Evolutionary conservation across 2,888 invertebrate species (phyloP), one percentile per base, ranked within the genome.

Genomic region (Coleophora flavipennella): DNA sequence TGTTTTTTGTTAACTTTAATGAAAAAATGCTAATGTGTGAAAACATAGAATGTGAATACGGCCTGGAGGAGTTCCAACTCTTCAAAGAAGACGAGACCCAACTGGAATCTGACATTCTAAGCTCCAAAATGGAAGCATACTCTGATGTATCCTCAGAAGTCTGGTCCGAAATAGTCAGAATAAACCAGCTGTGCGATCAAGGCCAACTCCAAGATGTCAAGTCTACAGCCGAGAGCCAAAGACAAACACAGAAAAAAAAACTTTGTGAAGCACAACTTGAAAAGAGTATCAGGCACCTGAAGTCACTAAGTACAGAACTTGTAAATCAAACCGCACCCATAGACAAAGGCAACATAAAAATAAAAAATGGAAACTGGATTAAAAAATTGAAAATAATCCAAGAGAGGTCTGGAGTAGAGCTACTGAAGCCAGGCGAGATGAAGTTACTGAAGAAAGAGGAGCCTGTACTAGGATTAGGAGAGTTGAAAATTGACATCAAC

Each of bases 11-110:
- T 13, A 68, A 75, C 41, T 64, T 61, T 12, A 56, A 63, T 42
- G 67, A 76, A 29, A 71, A 71, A 50, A 41, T 80, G 12, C 38
- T 63, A 1, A 71, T 80, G 71, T 83, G 81, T 46, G 67, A 69
- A 36, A 75, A 79, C 36, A 36, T 46, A 0, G 46, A 55, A 2
- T 83, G 81, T 42, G 64, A 65, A 1, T 81, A 60, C 44, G 73
- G 68, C 0, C 51, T 62, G 35, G 65, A 69, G 31, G 63, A 74
- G 0, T 36, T 72, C 1, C 54, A 67, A 26, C 57, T 70, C 39
- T 50, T 64, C 0, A 51, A 55, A 42, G 53, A 57, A n/a, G 61
- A 67, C 13, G 45, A 9, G 12, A 39, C 34, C 3, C 36, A 38
- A 9, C 20, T 33, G 0, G 13, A 6, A 9, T 32, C 20, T 31